These are phyloP conservation scores for Drosophila mercatorum DNA, from an alignment of 2,888 invertebrate species.

Conservation along the genomic window DNA sequence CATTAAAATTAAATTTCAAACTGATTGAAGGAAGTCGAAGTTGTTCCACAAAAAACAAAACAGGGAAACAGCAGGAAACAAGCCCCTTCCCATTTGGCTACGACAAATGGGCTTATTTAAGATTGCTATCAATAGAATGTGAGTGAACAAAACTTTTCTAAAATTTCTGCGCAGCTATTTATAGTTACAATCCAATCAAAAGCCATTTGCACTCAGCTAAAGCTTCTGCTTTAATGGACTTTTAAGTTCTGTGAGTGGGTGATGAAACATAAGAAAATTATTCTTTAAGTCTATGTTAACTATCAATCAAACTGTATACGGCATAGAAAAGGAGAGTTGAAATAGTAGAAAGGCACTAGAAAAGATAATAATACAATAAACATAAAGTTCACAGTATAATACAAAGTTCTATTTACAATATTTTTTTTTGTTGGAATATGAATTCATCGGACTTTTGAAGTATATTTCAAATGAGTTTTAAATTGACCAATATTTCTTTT, in stretches of 20 bases:
- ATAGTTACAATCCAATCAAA: neutral
- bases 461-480: too few species aligned
- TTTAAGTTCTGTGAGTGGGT: neutral
- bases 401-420: too few species aligned
- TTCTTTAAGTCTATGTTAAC: too few species aligned
- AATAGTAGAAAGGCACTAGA: too few species aligned
- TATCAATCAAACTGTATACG: too few species aligned
- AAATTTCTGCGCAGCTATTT: neutral
- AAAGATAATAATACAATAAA: too few species aligned
- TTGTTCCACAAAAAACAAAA: constrained; percentile 12
- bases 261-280: too few species aligned
- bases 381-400: too few species aligned
- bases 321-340: too few species aligned
- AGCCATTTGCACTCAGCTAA: neutral
- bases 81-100: neutral
- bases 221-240: neutral
- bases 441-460: too few species aligned
- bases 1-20: constrained; percentile 46
- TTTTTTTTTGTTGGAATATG: neutral
- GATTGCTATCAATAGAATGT: constrained; percentile 20
- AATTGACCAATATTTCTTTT: too few species aligned
- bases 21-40: constrained; percentile 29
- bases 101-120: neutral
- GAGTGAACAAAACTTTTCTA: neutral
- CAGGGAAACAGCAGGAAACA: constrained; percentile 11